Evolutionary conservation across 2,888 invertebrate species (phyloP).

Genomic region (Hesperia comma): DNA sequence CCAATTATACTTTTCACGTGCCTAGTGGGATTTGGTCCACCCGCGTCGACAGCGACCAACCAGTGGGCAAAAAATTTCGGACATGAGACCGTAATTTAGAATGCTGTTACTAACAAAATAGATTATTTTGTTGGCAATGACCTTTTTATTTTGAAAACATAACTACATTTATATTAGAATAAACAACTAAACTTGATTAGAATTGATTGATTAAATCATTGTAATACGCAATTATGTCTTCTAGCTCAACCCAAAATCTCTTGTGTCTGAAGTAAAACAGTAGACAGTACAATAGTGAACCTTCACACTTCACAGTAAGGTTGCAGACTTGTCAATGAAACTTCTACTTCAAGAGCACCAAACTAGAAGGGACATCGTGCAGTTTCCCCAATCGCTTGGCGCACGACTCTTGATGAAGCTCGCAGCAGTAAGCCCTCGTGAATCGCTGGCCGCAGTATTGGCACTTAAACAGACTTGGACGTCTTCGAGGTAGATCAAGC

Average conservation of each 20-base stretch:
- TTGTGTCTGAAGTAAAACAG: too few relatives aligned
- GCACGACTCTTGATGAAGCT: slow-evolving; percentile 68
- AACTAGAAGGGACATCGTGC: slow-evolving; percentile 54
- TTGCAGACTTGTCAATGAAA: not conserved
- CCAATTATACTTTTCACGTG: slow-evolving; percentile 67
- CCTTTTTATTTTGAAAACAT: not conserved
- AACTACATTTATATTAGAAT: too few relatives aligned
- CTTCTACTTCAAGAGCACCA: slow-evolving; percentile 56
- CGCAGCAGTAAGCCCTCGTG: slow-evolving; percentile 71
- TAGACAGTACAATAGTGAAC: too few relatives aligned
- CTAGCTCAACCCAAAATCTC: too few relatives aligned
- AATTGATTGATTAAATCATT: too few relatives aligned
- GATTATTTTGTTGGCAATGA: not conserved
- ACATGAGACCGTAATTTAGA: slow-evolving; percentile 22
- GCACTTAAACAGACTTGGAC: slow-evolving; percentile 56
- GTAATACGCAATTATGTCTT: too few relatives aligned
- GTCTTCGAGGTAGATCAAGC: slow-evolving; percentile 49
- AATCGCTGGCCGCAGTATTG: slow-evolving; percentile 67
- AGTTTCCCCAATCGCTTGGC: slow-evolving; percentile 50
- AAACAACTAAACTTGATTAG: too few relatives aligned
- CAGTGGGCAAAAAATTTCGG: slow-evolving; percentile 51
- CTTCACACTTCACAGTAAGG: not conserved
- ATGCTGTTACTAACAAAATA: slow-evolving; percentile 12
- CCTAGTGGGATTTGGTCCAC: slow-evolving; percentile 60
- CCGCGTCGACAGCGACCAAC: slow-evolving; percentile 49